Percentiles rank a stretch among this genome's conserved stretches.
Evolutionary conservation across 2,797 vertebrate species (phyloP).

Genomic region (Amniataba percoides): DNA sequence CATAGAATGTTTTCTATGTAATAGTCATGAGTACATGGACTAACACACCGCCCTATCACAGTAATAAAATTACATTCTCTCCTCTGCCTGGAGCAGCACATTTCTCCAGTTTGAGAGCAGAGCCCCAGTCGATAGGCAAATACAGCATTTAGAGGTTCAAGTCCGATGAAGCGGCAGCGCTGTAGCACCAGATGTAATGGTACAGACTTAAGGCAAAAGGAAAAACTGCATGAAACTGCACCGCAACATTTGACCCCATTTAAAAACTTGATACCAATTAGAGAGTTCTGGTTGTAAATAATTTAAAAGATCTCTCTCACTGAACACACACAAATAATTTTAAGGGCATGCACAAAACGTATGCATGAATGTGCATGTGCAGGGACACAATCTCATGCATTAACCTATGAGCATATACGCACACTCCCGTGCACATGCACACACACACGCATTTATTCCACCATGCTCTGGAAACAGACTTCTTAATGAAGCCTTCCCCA

Average conservation of each 20-base stretch:
- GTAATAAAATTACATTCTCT: conserved; percentile 28
- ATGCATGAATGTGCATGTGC: conserved; percentile 47
- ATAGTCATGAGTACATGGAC: conserved; percentile 50
- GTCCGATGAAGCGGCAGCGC: conserved; percentile 55
- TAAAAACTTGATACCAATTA: conserved; percentile 91
- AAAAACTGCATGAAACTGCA: conserved; percentile 81
- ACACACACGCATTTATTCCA: conserved; percentile 45
- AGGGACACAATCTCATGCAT: conserved; percentile 35
- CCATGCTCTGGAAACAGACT: conserved; percentile 86
- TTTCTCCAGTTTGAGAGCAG: conserved; percentile 36
- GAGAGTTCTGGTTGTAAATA: conserved; percentile 87
- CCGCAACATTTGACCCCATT: conserved; percentile 89
- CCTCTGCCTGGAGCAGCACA: conserved; percentile 2
- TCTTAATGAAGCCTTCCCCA: conserved; percentile 87
- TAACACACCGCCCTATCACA: conserved; percentile 40
- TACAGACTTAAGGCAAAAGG: conserved; percentile 73
- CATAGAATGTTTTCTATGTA: conserved; percentile 52
- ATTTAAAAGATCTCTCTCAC: conserved; percentile 80
- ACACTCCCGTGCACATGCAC: conserved; percentile 15
- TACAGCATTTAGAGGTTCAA: conserved; percentile 60
- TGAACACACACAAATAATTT: conserved; percentile 73
- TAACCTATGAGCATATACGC: conserved; percentile 45
- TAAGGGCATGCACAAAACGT: conserved; percentile 45
- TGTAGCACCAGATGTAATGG: conserved; percentile 64
- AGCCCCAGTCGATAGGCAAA: conserved; percentile 43